phyloP scores from a whole-genome alignment of 2,888 invertebrate species.

The Nyleta sp. region DNA sequence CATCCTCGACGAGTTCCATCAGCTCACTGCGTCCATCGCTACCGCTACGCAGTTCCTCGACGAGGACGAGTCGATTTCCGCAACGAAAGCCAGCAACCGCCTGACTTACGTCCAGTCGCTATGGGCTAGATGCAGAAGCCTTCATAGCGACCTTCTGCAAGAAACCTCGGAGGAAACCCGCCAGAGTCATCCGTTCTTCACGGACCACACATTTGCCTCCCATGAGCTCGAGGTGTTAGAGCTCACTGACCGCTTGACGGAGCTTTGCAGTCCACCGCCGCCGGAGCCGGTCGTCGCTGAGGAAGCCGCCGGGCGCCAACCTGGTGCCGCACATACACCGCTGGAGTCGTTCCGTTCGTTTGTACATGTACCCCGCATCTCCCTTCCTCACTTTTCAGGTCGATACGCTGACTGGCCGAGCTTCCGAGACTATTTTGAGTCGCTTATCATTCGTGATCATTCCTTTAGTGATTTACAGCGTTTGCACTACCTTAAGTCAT shows the following conservation, averaged over 20 bases:
- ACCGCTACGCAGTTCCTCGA: slow-evolving; percentile 1
- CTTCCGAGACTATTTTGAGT: neutral
- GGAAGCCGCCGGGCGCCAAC: neutral
- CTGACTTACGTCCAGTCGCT: neutral
- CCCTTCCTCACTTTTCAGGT: slow-evolving; percentile 7
- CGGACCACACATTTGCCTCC: neutral
- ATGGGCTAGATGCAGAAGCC: neutral
- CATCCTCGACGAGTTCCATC: neutral
- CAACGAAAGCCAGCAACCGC: neutral
- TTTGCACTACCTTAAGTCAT: neutral
- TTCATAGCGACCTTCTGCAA: neutral
- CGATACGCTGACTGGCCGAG: slow-evolving; percentile 4
- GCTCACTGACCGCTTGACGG: slow-evolving; percentile 1
- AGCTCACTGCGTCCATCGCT: neutral
- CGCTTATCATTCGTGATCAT: neutral
- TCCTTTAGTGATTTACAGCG: neutral
- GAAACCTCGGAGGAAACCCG: neutral
- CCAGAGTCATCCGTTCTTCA: neutral
- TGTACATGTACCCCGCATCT: neutral
- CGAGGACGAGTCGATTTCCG: neutral
- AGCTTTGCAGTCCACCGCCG: neutral
- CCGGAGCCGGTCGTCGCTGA: neutral
- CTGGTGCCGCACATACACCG: neutral
- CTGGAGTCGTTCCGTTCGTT: neutral
- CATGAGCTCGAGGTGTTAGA: neutral